Conservation (phyloP, 2,113 vertebrate genomes). For the Balaenoptera acutorostrata region DNA sequence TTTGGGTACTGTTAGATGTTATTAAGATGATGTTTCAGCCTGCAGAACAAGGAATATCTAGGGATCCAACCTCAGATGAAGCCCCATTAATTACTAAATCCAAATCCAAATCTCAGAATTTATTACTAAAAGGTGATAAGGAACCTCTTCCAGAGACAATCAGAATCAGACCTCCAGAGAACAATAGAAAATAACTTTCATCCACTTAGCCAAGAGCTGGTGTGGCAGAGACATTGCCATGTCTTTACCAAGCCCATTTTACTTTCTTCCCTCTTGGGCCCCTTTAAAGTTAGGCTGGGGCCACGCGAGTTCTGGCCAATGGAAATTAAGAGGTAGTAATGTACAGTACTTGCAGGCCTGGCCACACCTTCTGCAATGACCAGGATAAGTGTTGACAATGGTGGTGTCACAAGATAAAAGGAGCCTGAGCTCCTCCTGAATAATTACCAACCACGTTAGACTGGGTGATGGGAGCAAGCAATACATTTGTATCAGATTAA, state of each 20-base stretch:
- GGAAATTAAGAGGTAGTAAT: not conserved
- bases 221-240: not conserved
- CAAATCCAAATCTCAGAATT: slow-evolving; percentile 17
- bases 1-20: not conserved
- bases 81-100: not conserved
- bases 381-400: not conserved
- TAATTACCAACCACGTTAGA: not conserved
- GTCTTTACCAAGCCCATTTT: not conserved
- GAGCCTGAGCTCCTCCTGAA: not conserved
- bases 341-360: not conserved
- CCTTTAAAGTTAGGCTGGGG: not conserved
- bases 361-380: not conserved
- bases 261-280: not conserved
- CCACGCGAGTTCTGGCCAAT: not conserved
- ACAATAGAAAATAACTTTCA: not conserved
- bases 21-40: not conserved
- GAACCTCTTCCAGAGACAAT: not conserved
- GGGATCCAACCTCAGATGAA: not conserved
- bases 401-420: not conserved
- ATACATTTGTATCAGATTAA: not conserved
- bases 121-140: not conserved
- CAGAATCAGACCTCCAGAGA: not conserved
- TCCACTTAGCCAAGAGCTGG: not conserved
- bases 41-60: not conserved
- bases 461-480: not conserved